A percentile compares a stretch with the other conserved stretches of the same genome.
Evolutionary conservation across 1,140 invertebrate species (phyloP).

Genomic region (Heliconius melpomene): DNA sequence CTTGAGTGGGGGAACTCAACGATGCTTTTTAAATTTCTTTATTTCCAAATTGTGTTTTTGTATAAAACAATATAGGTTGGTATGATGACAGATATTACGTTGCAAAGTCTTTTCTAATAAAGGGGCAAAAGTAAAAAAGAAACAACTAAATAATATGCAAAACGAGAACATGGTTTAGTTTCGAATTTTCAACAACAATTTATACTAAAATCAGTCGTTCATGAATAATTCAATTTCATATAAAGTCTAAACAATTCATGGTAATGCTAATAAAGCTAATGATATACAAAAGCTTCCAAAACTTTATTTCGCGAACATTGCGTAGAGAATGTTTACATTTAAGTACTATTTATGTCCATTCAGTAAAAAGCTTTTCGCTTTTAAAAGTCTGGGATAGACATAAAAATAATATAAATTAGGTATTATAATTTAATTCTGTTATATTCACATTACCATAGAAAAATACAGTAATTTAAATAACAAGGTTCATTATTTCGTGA

Average conservation of each 20-base stretch:
- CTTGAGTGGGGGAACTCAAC: too few species aligned
- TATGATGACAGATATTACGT: too few species aligned
- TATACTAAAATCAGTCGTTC: slow-evolving; percentile 19
- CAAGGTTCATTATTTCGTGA: neutral
- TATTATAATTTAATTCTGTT: neutral
- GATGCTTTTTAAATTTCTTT: too few species aligned
- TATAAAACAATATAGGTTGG: too few species aligned
- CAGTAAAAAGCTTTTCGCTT: neutral
- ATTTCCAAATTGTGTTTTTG: too few species aligned
- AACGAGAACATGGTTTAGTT: neutral
- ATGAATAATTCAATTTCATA: slow-evolving; percentile 32
- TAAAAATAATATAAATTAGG: neutral
- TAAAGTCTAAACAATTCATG: slow-evolving; percentile 22
- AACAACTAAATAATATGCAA: neutral
- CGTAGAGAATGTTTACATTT: neutral
- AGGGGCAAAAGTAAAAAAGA: neutral
- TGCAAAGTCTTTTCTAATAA: neutral
- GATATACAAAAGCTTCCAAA: slow-evolving; percentile 18
- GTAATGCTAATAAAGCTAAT: slow-evolving; percentile 22
- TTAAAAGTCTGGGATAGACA: neutral
- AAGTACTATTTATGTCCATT: neutral
- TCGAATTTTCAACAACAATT: neutral
- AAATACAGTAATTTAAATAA: neutral
- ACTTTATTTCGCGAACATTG: slow-evolving; percentile 9
- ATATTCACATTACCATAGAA: too few species aligned